Conservation (phyloP, 2,797 vertebrate genomes). For the Champsocephalus gunnari region DNA sequence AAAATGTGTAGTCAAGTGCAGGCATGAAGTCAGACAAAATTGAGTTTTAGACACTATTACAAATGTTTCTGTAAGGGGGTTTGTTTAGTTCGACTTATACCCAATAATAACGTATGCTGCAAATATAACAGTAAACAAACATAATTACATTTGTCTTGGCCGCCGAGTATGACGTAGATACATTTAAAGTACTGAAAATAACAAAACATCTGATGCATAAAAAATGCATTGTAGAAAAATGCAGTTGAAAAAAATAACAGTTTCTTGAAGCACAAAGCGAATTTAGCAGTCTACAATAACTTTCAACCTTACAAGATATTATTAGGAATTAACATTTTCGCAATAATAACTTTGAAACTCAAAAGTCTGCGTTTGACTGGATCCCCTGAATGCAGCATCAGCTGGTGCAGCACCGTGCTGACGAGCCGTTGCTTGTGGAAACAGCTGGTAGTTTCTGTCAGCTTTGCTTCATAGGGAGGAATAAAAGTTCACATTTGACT, state of each 20-base stretch:
- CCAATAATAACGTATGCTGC: too few relatives aligned
- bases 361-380: background rate
- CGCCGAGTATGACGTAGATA: too few relatives aligned
- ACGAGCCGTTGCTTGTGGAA: slow-evolving; percentile 78
- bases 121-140: too few relatives aligned
- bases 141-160: too few relatives aligned
- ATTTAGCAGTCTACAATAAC: background rate
- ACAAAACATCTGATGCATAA: background rate
- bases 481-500: slow-evolving; percentile 55
- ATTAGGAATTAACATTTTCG: background rate
- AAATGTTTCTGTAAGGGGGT: background rate
- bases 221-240: background rate
- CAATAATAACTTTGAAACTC: background rate
- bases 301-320: background rate
- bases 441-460: slow-evolving; percentile 82
- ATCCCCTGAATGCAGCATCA: slow-evolving; percentile 64
- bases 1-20: background rate
- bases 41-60: background rate
- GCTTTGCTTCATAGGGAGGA: slow-evolving; percentile 21
- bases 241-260: background rate
- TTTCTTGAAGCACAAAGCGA: background rate
- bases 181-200: too few relatives aligned
- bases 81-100: background rate
- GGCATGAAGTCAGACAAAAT: background rate
- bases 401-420: slow-evolving; percentile 60